phyloP scores from a whole-genome alignment of 2,888 invertebrate genomes.

The Drosophila emarginata region DNA sequence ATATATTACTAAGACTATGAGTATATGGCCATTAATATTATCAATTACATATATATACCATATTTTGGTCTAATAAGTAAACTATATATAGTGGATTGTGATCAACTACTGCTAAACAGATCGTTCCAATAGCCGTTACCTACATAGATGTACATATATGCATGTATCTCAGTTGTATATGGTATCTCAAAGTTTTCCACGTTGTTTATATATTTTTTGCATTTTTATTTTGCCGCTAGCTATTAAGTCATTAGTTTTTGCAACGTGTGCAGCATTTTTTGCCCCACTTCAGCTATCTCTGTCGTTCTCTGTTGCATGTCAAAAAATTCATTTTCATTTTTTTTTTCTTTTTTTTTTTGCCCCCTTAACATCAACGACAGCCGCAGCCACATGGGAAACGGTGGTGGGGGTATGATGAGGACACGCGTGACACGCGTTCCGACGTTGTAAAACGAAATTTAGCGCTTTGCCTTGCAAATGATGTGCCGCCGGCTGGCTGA shows the following conservation, averaged over 20 bases:
- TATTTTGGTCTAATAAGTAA: too few species aligned
- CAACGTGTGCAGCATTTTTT: slow-evolving; percentile 52
- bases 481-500: slow-evolving; percentile 58
- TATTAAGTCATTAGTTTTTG: slow-evolving; percentile 79
- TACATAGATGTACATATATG: too few species aligned
- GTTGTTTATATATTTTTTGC: slow-evolving; percentile 18
- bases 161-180: slow-evolving; percentile 8
- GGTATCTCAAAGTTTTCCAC: neutral
- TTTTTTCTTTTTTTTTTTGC: slow-evolving; percentile 33
- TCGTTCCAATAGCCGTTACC: too few species aligned
- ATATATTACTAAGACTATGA: too few species aligned
- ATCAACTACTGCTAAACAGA: too few species aligned
- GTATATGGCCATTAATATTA: too few species aligned
- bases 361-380: slow-evolving; percentile 41
- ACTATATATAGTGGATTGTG: too few species aligned
- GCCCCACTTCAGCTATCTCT: slow-evolving; percentile 5
- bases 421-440: slow-evolving; percentile 30
- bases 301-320: slow-evolving; percentile 40
- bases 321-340: slow-evolving; percentile 51
- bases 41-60: too few species aligned
- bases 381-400: slow-evolving; percentile 42
- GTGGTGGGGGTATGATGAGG: slow-evolving; percentile 32
- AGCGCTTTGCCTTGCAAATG: slow-evolving; percentile 76
- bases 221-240: slow-evolving; percentile 38
- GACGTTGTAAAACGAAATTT: slow-evolving; percentile 70